Base-by-base conservation (phyloP, 2,113 vertebrate species). In the Lepus europaeus region DNA sequence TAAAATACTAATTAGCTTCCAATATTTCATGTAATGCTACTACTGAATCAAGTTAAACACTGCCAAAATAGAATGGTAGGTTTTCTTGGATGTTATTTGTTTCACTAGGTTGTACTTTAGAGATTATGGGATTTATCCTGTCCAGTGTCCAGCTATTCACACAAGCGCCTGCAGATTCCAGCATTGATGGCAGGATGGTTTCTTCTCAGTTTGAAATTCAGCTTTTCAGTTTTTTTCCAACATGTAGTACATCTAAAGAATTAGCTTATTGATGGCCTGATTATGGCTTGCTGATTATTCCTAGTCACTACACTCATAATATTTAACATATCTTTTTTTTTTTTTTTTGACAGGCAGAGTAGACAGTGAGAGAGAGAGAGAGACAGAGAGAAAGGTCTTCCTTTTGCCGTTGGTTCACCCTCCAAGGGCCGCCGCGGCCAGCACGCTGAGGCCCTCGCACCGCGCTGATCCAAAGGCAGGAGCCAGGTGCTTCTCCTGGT, bases 1-100 rank as follows among this genome's bases (percentile, higher is more conserved):
- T 45, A 87, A 94, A 96, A 96, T 93, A 96, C 45, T 16, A n/a
- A 96, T 92, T 92, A 82, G 27, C 73, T 95, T 94, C 45, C 68
- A 31, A 92, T 33, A 68, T 79, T n/a, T 0, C 29, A 68, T 6
- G 14, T 73, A 90, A 82, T 87, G 70, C n/a, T 23, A 91, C 39
- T 90, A 89, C 89, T 87, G 93, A 63, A 90, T 96, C 31, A 92
- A 87, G 91, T 12, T 59, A 23, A 63, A 82, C 83, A 73, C 23
- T 73, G 13, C 59, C 25, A 93, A 66, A 66, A 77, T 61, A 84
- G 36, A 92, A 86, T 68, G 23, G 39, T 20, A 0, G 5, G 0
- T 19, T 31, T 72, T 95, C 27, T 63, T 39, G 13, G 22, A 36
- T 88, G 23, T 12, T 70, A 64, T 53, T 93, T 92, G 29, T 82